Percentiles rank a stretch among this genome's conserved stretches.
Conservation (phyloP, 2,113 vertebrate species). For the Hipposideros armiger region DNA sequence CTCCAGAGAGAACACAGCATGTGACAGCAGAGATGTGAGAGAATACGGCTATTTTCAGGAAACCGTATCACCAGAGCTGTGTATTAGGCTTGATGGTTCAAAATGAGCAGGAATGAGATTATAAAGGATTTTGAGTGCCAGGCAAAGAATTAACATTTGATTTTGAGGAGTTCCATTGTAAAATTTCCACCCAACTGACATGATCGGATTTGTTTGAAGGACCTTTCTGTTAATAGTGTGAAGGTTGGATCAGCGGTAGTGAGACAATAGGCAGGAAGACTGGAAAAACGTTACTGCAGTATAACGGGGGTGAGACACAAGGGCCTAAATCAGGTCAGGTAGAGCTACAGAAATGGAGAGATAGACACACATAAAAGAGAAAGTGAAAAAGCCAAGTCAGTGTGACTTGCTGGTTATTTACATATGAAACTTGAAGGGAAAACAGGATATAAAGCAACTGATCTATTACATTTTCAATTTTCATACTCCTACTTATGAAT, state of each 20-base stretch:
- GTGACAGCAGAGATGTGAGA: neutral
- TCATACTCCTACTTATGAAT: neutral
- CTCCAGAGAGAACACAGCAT: neutral
- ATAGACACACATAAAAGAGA: neutral
- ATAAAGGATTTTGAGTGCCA: neutral
- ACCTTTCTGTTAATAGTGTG: neutral
- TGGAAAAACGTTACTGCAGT: neutral
- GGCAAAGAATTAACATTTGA: neutral
- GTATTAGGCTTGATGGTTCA: neutral
- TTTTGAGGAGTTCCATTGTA: neutral
- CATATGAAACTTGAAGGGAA: too few relatives aligned
- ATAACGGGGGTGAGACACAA: rapidly evolving
- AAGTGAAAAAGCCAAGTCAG: neutral
- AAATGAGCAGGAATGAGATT: neutral
- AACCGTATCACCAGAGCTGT: neutral
- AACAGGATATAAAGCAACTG: neutral
- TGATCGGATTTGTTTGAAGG: neutral
- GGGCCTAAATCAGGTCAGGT: neutral
- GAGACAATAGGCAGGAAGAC: neutral
- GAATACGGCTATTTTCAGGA: neutral
- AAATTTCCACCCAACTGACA: neutral
- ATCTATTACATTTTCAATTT: neutral
- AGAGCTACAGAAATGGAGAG: neutral
- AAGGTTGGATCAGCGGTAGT: neutral
- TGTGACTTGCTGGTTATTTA: neutral